Evolutionary conservation across 2,888 invertebrate species (phyloP).

Genomic region (Synanthedon andrenaeformis): DNA sequence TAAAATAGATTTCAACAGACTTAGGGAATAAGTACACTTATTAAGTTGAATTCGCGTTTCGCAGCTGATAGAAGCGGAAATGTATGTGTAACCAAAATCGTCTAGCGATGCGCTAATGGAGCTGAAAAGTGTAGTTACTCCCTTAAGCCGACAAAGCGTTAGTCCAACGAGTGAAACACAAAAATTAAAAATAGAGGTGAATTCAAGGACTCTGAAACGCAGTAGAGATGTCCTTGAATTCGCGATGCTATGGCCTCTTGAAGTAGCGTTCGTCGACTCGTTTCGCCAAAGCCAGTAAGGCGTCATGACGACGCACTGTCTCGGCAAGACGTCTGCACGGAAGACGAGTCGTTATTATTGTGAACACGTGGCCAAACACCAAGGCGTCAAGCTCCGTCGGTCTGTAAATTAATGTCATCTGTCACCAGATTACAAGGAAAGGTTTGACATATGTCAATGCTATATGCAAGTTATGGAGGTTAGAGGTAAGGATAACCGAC

Average conservation of each 20-base stretch:
- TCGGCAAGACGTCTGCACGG: constrained; percentile 86
- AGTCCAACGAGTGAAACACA: not conserved
- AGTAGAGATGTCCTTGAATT: constrained; percentile 59
- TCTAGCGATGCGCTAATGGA: too few relatives aligned
- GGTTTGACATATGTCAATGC: too few relatives aligned
- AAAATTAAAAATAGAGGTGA: not conserved
- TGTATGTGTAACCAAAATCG: too few relatives aligned
- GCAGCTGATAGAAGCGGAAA: too few relatives aligned
- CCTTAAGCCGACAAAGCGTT: not conserved
- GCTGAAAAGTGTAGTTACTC: too few relatives aligned
- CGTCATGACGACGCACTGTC: constrained; percentile 80
- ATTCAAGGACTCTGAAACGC: constrained; percentile 51
- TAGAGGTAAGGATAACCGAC: too few relatives aligned
- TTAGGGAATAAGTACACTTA: too few relatives aligned
- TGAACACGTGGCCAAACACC: constrained; percentile 97
- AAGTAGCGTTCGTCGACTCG: constrained; percentile 88
- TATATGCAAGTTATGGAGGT: too few relatives aligned
- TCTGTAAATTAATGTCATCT: constrained; percentile 54
- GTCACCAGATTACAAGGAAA: too few relatives aligned
- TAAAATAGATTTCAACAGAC: too few relatives aligned
- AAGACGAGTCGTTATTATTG: constrained; percentile 89
- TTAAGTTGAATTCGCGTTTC: too few relatives aligned
- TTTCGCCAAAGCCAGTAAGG: constrained; percentile 84
- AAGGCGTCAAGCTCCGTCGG: constrained; percentile 96
- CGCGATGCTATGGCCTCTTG: constrained; percentile 60